Conservation (phyloP, 2,113 vertebrate species). For the Aphyosemion australe region DNA sequence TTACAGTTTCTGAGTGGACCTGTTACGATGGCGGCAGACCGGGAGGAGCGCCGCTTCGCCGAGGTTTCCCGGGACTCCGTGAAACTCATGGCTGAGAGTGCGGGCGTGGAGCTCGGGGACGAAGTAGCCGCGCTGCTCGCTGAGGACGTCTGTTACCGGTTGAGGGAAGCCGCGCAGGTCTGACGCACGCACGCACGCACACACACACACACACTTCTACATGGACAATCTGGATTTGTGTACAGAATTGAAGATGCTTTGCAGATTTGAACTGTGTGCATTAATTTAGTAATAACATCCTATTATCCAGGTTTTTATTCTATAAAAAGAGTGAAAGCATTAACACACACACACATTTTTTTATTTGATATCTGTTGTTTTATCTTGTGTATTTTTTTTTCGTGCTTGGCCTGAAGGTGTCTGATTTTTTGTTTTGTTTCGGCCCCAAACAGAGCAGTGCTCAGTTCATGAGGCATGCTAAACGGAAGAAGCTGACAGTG, state of each 20-base stretch:
- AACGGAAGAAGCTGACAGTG: conserved; percentile 86
- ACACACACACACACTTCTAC: too few species aligned
- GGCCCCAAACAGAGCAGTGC: conserved; percentile 83
- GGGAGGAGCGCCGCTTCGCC: conserved; percentile 90
- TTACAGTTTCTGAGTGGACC: not conserved
- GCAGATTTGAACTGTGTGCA: too few species aligned
- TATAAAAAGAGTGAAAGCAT: too few species aligned
- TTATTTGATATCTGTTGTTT: too few species aligned
- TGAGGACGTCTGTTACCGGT: conserved; percentile 91
- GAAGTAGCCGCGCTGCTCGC: conserved; percentile 87
- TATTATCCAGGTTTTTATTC: too few species aligned
- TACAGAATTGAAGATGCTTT: too few species aligned
- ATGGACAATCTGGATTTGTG: too few species aligned
- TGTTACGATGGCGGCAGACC: conserved; percentile 82
- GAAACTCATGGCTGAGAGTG: conserved; percentile 87
- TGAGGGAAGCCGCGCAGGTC: conserved; percentile 90
- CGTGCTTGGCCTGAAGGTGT: too few species aligned
- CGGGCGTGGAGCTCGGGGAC: conserved; percentile 86
- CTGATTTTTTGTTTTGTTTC: not conserved
- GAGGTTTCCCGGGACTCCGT: conserved; percentile 90
- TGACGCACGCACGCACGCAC: too few species aligned
- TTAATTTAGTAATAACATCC: too few species aligned
- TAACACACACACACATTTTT: too few species aligned
- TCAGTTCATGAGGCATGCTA: conserved; percentile 92
- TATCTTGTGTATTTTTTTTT: too few species aligned